A percentile compares a stretch with the other conserved stretches of the same genome.
Conservation (phyloP, 1,140 invertebrate species). For the Apis laboriosa region DNA sequence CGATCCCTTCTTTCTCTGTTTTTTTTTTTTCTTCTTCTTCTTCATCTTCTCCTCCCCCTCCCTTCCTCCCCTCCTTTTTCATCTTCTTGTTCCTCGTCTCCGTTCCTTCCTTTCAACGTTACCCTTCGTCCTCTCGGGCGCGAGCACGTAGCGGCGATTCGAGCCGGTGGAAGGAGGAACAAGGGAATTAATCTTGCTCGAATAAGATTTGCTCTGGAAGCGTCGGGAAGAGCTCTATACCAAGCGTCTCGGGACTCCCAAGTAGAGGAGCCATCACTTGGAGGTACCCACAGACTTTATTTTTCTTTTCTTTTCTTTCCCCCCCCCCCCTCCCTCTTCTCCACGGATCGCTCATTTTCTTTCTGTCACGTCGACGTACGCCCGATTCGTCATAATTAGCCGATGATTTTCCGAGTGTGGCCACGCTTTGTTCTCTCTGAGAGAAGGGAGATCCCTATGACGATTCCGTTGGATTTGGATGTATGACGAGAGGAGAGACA, state of each 20-base stretch:
- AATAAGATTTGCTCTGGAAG: conserved; percentile 42
- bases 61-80: not conserved
- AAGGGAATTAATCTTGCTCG: conserved; percentile 55
- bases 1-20: not conserved
- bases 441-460: not conserved
- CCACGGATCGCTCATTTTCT: conserved; percentile 2
- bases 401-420: not conserved
- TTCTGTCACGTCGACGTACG: not conserved
- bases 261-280: conserved; percentile 19
- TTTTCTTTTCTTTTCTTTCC: not conserved
- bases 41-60: not conserved
- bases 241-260: conserved; percentile 7
- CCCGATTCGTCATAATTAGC: conserved; percentile 17
- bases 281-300: not conserved
- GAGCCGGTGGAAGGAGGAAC: conserved; percentile 17
- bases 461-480: not conserved
- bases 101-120: not conserved
- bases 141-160: conserved; percentile 41
- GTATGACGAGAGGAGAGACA: too few species aligned
- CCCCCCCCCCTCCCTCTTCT: too few species aligned
- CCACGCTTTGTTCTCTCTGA: not conserved
- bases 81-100: not conserved
- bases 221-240: conserved; percentile 15
- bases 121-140: not conserved
- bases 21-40: not conserved